A percentile compares a stretch with the other conserved stretches of the same genome.
Evolutionary conservation across 2,797 vertebrate genomes (phyloP).

Genomic region (Galago senegalensis): DNA sequence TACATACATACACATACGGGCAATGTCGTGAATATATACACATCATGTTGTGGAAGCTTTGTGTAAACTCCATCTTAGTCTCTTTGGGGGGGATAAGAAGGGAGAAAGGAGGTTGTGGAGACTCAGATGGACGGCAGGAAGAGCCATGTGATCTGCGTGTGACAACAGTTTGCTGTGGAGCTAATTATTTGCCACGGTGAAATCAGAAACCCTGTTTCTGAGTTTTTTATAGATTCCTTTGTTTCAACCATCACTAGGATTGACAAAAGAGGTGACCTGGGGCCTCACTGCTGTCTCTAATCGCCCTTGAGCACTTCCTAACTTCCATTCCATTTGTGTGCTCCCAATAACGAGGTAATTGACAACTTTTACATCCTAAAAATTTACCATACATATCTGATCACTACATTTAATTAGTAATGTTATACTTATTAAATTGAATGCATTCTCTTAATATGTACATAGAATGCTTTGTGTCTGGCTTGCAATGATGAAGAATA

Average conservation of each 20-base stretch:
- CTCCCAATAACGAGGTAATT: background rate
- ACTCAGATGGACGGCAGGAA: background rate
- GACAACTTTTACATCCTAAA: background rate
- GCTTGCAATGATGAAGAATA: background rate
- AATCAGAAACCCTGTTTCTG: background rate
- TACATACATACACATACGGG: background rate
- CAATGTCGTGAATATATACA: background rate
- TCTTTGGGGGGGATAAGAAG: fast-evolving
- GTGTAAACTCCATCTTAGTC: background rate
- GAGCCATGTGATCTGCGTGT: background rate
- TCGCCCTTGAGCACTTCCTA: background rate
- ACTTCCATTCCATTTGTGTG: background rate
- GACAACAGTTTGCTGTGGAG: background rate
- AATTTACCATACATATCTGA: background rate
- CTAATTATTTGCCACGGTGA: background rate
- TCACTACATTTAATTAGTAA: background rate
- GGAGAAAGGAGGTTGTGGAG: background rate
- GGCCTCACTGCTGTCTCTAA: background rate
- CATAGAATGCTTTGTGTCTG: background rate
- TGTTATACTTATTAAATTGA: background rate
- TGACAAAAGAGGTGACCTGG: background rate
- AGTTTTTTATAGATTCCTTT: background rate
- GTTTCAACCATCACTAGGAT: constrained; percentile 11
- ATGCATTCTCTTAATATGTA: background rate
- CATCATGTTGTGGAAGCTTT: background rate